phyloP scores from a whole-genome alignment of 2,797 vertebrate genomes.

The Aphelocoma californica region DNA sequence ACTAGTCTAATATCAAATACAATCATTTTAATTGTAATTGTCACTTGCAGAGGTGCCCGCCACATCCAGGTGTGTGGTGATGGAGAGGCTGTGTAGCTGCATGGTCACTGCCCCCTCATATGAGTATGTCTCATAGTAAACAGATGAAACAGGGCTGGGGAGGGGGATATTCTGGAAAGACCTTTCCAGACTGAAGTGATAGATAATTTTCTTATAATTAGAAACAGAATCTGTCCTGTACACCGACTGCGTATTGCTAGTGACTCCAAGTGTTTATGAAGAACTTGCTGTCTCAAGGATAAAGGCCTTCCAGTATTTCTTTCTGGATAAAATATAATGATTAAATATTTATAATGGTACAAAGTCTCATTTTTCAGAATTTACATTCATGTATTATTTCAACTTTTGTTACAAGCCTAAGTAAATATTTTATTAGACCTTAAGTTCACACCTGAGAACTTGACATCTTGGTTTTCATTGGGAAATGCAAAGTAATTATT shows the following conservation, averaged over 20 bases:
- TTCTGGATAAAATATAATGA: not conserved
- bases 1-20: not conserved
- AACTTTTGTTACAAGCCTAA: not conserved
- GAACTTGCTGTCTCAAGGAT: not conserved
- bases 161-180: not conserved
- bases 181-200: not conserved
- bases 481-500: conserved; percentile 13
- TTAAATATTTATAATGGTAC: not conserved
- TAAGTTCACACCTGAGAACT: not conserved
- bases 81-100: not conserved
- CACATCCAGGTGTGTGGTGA: not conserved
- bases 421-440: conserved; percentile 1
- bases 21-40: not conserved
- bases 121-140: not conserved
- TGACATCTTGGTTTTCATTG: conserved; percentile 5
- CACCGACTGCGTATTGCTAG: not conserved
- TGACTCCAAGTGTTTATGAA: not conserved
- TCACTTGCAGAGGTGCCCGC: not conserved
- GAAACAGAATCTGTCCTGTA: not conserved
- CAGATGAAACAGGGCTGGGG: fast-evolving
- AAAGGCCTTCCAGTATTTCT: not conserved
- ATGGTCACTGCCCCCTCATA: not conserved
- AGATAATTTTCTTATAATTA: not conserved
- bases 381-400: not conserved
- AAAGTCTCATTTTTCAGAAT: not conserved